phyloP scores from a whole-genome alignment of 1,140 invertebrate species.

The Drosophila pseudoananassae region DNA sequence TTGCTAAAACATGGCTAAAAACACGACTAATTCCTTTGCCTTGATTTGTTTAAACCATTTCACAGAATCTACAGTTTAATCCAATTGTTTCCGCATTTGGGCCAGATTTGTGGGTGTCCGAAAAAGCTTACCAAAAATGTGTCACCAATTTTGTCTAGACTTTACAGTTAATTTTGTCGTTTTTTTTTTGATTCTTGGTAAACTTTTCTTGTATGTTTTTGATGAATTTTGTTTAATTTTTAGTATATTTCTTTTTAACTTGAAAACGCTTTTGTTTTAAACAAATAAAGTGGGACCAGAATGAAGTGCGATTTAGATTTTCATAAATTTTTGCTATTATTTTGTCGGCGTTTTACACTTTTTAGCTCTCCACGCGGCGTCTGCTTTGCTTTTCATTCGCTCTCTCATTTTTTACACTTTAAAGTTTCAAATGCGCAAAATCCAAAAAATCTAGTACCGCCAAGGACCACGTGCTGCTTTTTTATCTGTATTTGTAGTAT shows the following conservation, averaged over 20 bases:
- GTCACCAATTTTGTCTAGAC: constrained; percentile 46
- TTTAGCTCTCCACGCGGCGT: constrained; percentile 42
- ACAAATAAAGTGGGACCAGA: constrained; percentile 28
- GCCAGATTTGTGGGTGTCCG: constrained; percentile 22
- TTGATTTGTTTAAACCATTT: constrained; percentile 31
- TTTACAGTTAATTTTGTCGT: constrained; percentile 23
- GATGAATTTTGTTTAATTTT: constrained; percentile 16
- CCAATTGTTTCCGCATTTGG: constrained; percentile 18
- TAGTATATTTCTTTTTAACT: constrained; percentile 7
- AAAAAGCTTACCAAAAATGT: constrained; percentile 60
- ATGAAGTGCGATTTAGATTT: constrained; percentile 26
- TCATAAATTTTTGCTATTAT: constrained; percentile 59
- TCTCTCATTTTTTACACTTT: constrained; percentile 59
- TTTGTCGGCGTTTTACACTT: constrained; percentile 73
- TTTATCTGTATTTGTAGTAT: background rate
- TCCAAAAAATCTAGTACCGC: constrained; percentile 49
- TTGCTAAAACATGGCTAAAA: constrained; percentile 20
- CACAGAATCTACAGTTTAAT: constrained; percentile 11
- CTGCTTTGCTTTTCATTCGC: constrained; percentile 28
- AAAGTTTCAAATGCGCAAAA: constrained; percentile 80
- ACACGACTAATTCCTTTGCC: background rate
- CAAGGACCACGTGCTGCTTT: constrained; percentile 39
- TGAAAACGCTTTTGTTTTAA: constrained; percentile 32
- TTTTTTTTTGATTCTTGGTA: constrained; percentile 55
- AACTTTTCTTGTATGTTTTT: constrained; percentile 52